A percentile compares a stretch with the other conserved stretches of the same genome.
Conservation (phyloP, 2,797 vertebrate genomes). For the Poecilia picta region DNA sequence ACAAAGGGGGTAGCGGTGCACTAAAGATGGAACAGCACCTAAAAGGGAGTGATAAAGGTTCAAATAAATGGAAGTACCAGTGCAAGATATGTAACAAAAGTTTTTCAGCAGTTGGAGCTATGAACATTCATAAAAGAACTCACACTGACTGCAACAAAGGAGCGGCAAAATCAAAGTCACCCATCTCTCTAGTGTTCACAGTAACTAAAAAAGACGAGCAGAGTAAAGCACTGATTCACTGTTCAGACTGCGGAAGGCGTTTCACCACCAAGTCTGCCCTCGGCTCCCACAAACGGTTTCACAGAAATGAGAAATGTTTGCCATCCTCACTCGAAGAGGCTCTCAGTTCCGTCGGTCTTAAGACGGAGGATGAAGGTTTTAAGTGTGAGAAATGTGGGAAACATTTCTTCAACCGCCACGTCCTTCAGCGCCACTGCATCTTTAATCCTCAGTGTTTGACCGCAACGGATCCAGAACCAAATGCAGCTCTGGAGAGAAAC, state of each 20-base stretch:
- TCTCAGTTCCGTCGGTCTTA: conserved; percentile 37
- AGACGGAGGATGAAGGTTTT: conserved; percentile 68
- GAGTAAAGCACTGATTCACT: conserved; percentile 68
- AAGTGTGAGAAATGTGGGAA: conserved; percentile 76
- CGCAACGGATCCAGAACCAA: conserved; percentile 29
- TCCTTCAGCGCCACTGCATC: conserved; percentile 75
- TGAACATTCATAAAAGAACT: conserved; percentile 81
- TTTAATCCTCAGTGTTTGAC: conserved; percentile 63
- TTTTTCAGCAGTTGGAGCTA: conserved; percentile 77
- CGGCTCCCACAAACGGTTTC: conserved; percentile 81
- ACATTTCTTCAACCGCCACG: conserved; percentile 75
- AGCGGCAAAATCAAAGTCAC: conserved; percentile 36
- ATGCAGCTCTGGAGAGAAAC: conserved; percentile 3
- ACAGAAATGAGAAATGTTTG: conserved; percentile 74
- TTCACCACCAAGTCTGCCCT: conserved; percentile 81
- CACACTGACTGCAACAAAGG: conserved; percentile 58
- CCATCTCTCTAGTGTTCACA: conserved; percentile 31
- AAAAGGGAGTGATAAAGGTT: not conserved
- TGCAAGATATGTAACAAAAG: conserved; percentile 76
- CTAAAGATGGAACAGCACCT: conserved; percentile 15
- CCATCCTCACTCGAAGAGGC: conserved; percentile 57
- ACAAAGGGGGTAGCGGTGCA: conserved; percentile 9
- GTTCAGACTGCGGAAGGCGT: conserved; percentile 78
- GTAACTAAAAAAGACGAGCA: conserved; percentile 52
- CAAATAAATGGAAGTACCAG: conserved; percentile 72